Percentiles rank a stretch among this genome's conserved stretches.
These are phyloP conservation scores for Nematolebias whitei DNA, from an alignment of 2,113 vertebrate genomes.

Conservation along the genomic window DNA sequence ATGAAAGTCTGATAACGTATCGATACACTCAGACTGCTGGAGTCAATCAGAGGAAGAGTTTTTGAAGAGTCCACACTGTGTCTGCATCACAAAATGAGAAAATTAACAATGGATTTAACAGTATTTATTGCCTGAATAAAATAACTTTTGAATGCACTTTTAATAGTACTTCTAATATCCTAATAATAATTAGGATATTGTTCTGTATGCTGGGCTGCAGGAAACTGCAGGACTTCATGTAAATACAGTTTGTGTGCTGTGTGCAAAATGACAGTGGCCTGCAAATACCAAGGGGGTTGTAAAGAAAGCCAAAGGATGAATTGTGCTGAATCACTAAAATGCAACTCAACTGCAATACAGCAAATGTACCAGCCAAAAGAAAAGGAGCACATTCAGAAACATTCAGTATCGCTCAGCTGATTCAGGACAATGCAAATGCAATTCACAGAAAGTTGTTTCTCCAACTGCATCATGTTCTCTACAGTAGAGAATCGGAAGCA, in stretches of 20 bases:
- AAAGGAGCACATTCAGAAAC: conserved; percentile 7
- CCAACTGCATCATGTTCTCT: not conserved
- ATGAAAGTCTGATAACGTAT: conserved; percentile 53
- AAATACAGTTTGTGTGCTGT: conserved; percentile 3
- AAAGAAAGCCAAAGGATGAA: conserved; percentile 30
- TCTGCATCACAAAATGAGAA: conserved; percentile 4
- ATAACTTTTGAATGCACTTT: too few species aligned
- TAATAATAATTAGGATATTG: too few species aligned
- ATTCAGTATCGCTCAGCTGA: conserved; percentile 21
- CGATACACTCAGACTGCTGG: conserved; percentile 46
- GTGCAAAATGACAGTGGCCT: conserved; percentile 18
- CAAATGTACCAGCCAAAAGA: conserved; percentile 26
- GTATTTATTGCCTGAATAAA: not conserved
- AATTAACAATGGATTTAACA: conserved; percentile 20
- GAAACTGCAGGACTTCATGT: not conserved
- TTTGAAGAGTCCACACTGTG: conserved; percentile 19
- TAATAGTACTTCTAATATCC: too few species aligned
- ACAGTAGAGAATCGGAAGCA: not conserved
- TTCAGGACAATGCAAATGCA: conserved; percentile 17
- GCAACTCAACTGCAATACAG: conserved; percentile 44
- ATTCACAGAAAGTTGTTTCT: conserved; percentile 10
- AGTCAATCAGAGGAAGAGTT: conserved; percentile 28
- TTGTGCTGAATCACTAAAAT: conserved; percentile 56
- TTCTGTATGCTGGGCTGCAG: not conserved
- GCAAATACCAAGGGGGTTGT: conserved; percentile 27